Percentiles rank a stretch among this genome's conserved stretches.
These are phyloP conservation scores for Tiliacea citrago DNA, from an alignment of 2,888 invertebrate species.

Conservation along the genomic window DNA sequence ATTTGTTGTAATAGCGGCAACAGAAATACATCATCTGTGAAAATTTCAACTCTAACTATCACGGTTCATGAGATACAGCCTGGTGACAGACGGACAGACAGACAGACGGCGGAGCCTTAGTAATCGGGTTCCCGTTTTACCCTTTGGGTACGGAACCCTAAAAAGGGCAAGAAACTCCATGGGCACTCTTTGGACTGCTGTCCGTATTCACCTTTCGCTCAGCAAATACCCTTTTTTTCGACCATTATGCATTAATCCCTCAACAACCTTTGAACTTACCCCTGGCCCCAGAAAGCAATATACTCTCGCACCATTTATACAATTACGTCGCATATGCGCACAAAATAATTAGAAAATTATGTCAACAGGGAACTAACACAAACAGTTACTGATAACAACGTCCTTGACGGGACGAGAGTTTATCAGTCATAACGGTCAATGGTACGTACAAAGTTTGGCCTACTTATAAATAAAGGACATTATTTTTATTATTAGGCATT, in stretches of 20 bases:
- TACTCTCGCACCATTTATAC: background rate
- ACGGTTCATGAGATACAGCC: too few species aligned
- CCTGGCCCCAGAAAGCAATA: slow-evolving; percentile 17
- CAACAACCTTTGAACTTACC: background rate
- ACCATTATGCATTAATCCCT: background rate
- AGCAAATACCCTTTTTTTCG: background rate
- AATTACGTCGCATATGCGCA: slow-evolving; percentile 18
- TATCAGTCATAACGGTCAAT: slow-evolving; percentile 55
- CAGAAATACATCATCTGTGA: too few species aligned
- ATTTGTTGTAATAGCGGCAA: too few species aligned
- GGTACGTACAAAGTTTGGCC: slow-evolving; percentile 39
- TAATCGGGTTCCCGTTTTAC: too few species aligned
- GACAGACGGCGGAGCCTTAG: too few species aligned
- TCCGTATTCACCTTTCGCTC: background rate
- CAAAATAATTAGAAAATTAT: slow-evolving; percentile 49
- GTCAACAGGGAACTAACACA: slow-evolving; percentile 55
- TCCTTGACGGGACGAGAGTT: slow-evolving; percentile 54
- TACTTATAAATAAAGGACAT: slow-evolving; percentile 17
- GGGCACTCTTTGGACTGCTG: background rate
- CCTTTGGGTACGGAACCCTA: too few species aligned
- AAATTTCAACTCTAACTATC: too few species aligned
- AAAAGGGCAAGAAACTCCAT: background rate
- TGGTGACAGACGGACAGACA: too few species aligned
- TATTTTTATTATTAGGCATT: background rate
- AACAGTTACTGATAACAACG: slow-evolving; percentile 48